Evolutionary conservation across 2,113 vertebrate species (phyloP), one percentile per base, ranked within the genome.

Genomic region (Limnothrissa miodon): DNA sequence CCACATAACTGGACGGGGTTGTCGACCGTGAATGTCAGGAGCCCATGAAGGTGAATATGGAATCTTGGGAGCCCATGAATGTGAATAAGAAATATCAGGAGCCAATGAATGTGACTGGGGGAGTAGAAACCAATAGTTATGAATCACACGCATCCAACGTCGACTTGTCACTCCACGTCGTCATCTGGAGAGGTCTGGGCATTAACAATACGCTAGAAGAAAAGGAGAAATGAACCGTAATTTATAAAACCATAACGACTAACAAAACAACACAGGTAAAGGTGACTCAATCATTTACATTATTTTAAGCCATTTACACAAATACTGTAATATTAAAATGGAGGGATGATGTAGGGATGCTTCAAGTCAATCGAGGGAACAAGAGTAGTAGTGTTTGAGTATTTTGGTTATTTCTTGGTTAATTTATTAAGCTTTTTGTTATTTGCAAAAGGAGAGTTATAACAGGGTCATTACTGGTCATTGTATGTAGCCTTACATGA

Each of bases 171-270:
- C 92, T 99, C 97, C 89, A 99, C 95, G 91, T 99, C 97, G 85
- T 98, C 97, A 91, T 98, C 97, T 82, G 95, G 96, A 93, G 98
- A 93, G 90, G 95, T 97, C 90, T 98, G 97, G 91, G 96, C 96
- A 86, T 92, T 97, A 90, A 97, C 96, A 84, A 98, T 98, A 83
- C 97, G 96, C 97, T 99, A 95, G 78, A 89, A 88, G 21, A 85
- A 82, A 74, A 89, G 81, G 81, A 42, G 39, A 19, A 83, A 44
- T 2, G 6, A 42, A n/a, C n/a, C n/a, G n/a, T n/a, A n/a, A n/a
- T n/a, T n/a, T n/a, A 42, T 6, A 42, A 2, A 42, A 42, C 42
- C 42, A 36, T 56, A 4, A 56, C 1, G 23, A 4, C 17, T 56
- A 23, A 56, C 13, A 56, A 56, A 21, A 56, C 53, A 23, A 17